Percentiles rank a stretch among this genome's conserved stretches.
Evolutionary conservation across 2,113 vertebrate species (phyloP).

Genomic region (Erythrolamprus reginae): DNA sequence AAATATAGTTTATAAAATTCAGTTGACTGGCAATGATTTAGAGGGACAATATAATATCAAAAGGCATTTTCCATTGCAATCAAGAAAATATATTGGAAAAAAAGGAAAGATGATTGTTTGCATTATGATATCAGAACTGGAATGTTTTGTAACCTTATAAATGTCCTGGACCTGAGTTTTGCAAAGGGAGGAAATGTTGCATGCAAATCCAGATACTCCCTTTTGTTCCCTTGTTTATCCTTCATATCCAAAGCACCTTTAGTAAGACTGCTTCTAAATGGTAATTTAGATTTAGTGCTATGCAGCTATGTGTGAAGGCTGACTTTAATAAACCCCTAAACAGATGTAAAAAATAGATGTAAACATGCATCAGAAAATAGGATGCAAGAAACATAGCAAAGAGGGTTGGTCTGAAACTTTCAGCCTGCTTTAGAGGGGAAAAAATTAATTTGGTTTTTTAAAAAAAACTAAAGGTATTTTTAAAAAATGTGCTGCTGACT

Average conservation of each 20-base stretch:
- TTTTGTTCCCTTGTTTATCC: background rate
- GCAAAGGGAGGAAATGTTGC: background rate
- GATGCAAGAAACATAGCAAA: background rate
- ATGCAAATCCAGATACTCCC: background rate
- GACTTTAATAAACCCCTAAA: background rate
- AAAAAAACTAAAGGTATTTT: background rate
- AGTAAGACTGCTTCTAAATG: background rate
- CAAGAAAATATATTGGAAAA: background rate
- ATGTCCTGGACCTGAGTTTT: background rate
- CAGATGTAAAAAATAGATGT: background rate
- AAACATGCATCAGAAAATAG: background rate
- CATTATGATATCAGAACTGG: background rate
- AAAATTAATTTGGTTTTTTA: too few relatives aligned
- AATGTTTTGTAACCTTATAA: background rate
- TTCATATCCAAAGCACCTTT: background rate
- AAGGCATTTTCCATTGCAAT: background rate
- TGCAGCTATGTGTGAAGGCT: background rate
- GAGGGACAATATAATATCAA: background rate
- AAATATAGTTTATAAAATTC: conserved; percentile 31
- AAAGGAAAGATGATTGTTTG: too few relatives aligned
- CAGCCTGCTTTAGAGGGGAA: background rate
- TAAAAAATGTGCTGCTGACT: background rate
- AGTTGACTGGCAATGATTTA: background rate
- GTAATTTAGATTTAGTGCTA: background rate
- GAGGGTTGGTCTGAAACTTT: background rate